These are phyloP conservation scores for Drosophila paramelanica DNA, from an alignment of 2,888 invertebrate species.

Conservation along the genomic window DNA sequence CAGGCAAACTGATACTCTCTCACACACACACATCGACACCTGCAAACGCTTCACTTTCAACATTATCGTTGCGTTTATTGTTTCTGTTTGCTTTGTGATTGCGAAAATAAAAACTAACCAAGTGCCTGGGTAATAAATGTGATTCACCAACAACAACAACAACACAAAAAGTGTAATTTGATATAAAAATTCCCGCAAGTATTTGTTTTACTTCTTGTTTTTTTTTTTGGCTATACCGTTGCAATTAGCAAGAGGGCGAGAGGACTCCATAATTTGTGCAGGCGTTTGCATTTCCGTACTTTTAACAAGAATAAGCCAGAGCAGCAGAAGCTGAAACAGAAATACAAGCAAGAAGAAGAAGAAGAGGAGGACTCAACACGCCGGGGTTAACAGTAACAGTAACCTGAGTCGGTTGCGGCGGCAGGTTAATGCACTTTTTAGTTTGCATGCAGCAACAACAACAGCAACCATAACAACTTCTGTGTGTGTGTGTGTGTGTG, in stretches of 20 bases:
- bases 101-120: conserved; percentile 61
- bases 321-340: conserved; percentile 4
- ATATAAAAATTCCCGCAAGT: conserved; percentile 68
- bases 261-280: conserved; percentile 59
- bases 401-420: conserved; percentile 62
- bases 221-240: conserved; percentile 23
- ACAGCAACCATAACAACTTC: conserved; percentile 7
- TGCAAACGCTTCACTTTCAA: conserved; percentile 77
- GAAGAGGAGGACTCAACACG: conserved; percentile 12
- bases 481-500: conserved; percentile 33
- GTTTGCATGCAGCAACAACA: conserved; percentile 44
- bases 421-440: conserved; percentile 76
- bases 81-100: conserved; percentile 72
- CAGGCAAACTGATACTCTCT: conserved; percentile 21
- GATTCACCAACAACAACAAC: conserved; percentile 51
- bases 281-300: conserved; percentile 68
- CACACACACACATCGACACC: conserved; percentile 46
- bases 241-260: conserved; percentile 30
- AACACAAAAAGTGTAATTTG: conserved; percentile 50
- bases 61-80: conserved; percentile 76
- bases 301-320: conserved; percentile 47
- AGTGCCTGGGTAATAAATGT: conserved; percentile 28
- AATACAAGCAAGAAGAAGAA: conserved; percentile 21
- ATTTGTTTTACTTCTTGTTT: conserved; percentile 9
- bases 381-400: conserved; percentile 51